Evolutionary conservation across 2,113 vertebrate species (phyloP).

Genomic region (Lynx canadensis): DNA sequence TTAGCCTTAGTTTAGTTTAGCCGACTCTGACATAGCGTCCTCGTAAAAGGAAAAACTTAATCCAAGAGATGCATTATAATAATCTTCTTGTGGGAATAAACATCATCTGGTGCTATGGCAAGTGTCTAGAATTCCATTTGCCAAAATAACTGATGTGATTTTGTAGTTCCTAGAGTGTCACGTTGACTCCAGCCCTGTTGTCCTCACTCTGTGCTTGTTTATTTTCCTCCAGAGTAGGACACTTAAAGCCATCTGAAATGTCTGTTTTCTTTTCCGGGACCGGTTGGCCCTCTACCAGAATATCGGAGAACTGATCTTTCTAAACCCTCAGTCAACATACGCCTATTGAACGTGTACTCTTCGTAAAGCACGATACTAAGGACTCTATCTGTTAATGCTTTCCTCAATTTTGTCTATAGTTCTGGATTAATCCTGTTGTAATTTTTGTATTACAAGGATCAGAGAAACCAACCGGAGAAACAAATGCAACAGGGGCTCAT

Average conservation of each 20-base stretch:
- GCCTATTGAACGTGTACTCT: background rate
- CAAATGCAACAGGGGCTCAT: background rate
- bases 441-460: background rate
- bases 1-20: background rate
- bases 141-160: background rate
- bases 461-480: background rate
- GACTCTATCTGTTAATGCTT: background rate
- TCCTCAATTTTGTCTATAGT: background rate
- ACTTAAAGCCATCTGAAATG: background rate
- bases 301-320: background rate
- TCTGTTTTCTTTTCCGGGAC: conserved; percentile 6
- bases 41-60: conserved; percentile 6
- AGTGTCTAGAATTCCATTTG: background rate
- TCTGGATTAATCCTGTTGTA: background rate
- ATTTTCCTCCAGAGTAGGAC: background rate
- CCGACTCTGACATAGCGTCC: background rate
- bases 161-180: background rate
- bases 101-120: background rate
- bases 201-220: background rate
- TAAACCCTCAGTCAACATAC: background rate
- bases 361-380: background rate
- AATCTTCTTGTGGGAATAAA: background rate
- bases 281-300: background rate
- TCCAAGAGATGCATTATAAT: background rate
- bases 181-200: background rate